Evolutionary conservation across 2,113 vertebrate genomes (phyloP), one percentile per base, ranked within the genome.

Genomic region (Rissa tridactyla): DNA sequence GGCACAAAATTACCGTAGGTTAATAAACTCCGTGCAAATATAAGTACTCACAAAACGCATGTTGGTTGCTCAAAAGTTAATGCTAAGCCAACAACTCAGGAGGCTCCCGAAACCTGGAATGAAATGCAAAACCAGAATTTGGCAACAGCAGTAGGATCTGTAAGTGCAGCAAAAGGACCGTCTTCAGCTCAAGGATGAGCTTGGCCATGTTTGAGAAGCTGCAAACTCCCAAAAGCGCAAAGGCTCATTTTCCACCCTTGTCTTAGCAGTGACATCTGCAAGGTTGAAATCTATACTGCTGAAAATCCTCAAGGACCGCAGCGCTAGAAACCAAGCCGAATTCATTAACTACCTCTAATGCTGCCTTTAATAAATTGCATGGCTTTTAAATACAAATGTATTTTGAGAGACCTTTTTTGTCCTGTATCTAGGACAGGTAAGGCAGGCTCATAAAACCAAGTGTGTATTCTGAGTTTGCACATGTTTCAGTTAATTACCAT

Each of bases 381-480:
- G 60, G 66, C 58, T 96, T 96, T 95, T 70, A 90, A 92, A 94
- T 54, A 46, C 66, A 72, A 91, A 60, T 6, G 9, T 72, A n/a
- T 90, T 93, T 95, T 42, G 44, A 92, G 73, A 92, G 38, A 64
- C 40, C 8, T 81, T 93, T 95, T 96, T 86, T 78, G 79, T 83
- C 79, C 58, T 83, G 58, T 90, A 90, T 86, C 79, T 93, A 92
- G 96, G 85, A 93, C 95, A 96, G 93, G 94, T 97, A 85, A 90
- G 64, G 49, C 64, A 86, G 64, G 60, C 82, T 94, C 4, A 46
- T 73, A 90, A 90, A 94, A 77, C 21, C 32, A 65, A 93, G 55
- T 12, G 25, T 27, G 44, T 82, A 72, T 81, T 88, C 82, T 66
- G 88, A 83, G 75, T 80, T 92, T 94, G 88, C 90, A 92, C 62